Evolutionary conservation across 2,113 vertebrate species (phyloP).

Genomic region (Hemiscyllium ocellatum): DNA sequence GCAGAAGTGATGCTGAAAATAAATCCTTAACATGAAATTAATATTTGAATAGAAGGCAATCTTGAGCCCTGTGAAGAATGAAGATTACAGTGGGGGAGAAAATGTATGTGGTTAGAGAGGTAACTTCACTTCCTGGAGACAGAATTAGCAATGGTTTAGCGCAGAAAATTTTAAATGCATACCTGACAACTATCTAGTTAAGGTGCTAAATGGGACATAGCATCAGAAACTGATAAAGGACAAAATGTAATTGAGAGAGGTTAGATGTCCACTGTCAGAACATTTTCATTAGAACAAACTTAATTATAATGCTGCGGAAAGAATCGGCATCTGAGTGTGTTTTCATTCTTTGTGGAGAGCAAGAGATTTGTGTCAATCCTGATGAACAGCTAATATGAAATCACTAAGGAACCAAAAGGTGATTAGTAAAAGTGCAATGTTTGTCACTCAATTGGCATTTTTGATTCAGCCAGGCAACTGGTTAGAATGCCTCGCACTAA

Average conservation of each 20-base stretch:
- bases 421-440: background rate
- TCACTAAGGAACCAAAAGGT: background rate
- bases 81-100: background rate
- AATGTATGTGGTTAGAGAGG: too few relatives aligned
- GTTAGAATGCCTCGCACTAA: background rate
- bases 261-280: background rate
- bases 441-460: conserved; percentile 24
- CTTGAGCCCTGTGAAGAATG: background rate
- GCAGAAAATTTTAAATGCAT: background rate
- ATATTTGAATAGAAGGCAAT: background rate
- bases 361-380: background rate
- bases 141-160: background rate
- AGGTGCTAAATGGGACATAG: background rate
- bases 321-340: background rate
- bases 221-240: background rate
- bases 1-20: too few relatives aligned
- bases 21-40: background rate
- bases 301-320: background rate
- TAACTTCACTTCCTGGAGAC: background rate
- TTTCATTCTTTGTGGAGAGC: background rate
- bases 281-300: too few relatives aligned
- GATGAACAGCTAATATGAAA: background rate
- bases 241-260: background rate
- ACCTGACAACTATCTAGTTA: background rate
- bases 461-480: background rate